Evolutionary conservation across 2,888 invertebrate species (phyloP).

Genomic region (Apamea epomidion): DNA sequence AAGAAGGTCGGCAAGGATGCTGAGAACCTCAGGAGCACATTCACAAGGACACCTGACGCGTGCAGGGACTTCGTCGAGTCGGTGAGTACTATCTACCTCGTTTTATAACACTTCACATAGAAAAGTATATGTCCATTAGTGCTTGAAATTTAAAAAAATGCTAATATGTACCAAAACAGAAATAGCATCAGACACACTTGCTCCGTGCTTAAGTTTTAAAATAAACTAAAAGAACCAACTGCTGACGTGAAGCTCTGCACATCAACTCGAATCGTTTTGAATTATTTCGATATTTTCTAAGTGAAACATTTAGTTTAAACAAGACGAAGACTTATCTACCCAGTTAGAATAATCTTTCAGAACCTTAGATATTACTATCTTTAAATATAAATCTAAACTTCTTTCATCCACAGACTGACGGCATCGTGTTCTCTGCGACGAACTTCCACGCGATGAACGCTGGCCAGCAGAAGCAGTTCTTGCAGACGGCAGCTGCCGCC

Average conservation of each 20-base stretch:
- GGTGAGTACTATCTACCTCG: constrained; percentile 84
- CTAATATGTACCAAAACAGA: background rate
- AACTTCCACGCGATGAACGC: constrained; percentile 90
- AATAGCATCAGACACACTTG: background rate
- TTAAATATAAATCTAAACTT: background rate
- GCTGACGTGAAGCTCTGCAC: too few relatives aligned
- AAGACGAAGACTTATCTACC: background rate
- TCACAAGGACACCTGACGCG: constrained; percentile 90
- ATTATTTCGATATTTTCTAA: too few relatives aligned
- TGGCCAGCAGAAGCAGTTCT: constrained; percentile 91
- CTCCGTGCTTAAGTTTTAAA: background rate
- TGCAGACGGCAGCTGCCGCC: constrained; percentile 88
- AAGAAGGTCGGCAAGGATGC: constrained; percentile 91
- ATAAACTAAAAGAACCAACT: background rate
- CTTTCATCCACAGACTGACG: constrained; percentile 87
- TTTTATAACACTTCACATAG: background rate
- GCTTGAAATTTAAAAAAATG: background rate
- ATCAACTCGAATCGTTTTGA: background rate
- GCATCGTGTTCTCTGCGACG: constrained; percentile 92
- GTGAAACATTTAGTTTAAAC: background rate
- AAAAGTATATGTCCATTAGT: background rate
- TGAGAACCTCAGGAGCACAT: constrained; percentile 88
- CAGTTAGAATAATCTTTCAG: too few relatives aligned
- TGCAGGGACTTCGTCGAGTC: constrained; percentile 92
- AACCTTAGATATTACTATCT: too few relatives aligned